Evolutionary conservation across 2,113 vertebrate species (phyloP).

Genomic region (Myocastor coypus): DNA sequence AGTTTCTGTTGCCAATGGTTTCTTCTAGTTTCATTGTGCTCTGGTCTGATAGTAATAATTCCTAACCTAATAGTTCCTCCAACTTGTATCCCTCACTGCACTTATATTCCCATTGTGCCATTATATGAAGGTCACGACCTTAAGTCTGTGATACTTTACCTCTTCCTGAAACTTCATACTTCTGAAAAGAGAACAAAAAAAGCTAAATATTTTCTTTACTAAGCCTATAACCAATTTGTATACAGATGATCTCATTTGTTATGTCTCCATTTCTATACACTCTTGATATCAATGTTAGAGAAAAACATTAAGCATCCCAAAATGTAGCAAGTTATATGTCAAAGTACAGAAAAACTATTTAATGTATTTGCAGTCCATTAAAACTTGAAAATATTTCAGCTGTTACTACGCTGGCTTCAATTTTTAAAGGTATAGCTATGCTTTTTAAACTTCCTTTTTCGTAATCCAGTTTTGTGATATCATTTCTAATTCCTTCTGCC

Average conservation of each 20-base stretch:
- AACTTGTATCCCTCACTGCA: not conserved
- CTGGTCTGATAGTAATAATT: not conserved
- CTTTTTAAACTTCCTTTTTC: not conserved
- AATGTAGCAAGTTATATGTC: not conserved
- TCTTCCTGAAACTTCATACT: not conserved
- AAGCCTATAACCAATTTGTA: not conserved
- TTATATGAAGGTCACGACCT: not conserved
- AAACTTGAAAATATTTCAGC: not conserved
- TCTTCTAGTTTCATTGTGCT: not conserved
- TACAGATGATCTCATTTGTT: not conserved
- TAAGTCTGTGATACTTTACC: not conserved
- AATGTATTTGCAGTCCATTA: not conserved
- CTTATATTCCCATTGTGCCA: not conserved
- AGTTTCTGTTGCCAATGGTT: not conserved
- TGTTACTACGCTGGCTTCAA: constrained; percentile 5
- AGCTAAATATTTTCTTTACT: not conserved
- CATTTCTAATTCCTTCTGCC: not conserved
- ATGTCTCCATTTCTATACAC: not conserved
- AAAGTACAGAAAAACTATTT: not conserved
- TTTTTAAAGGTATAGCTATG: not conserved
- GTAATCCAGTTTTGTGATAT: not conserved
- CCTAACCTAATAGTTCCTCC: not conserved
- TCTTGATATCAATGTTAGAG: not conserved
- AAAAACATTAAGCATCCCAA: not conserved
- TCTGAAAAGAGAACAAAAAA: not conserved